phyloP scores from a whole-genome alignment of 2,888 invertebrate genomes.

The Microdon myrmicae region DNA sequence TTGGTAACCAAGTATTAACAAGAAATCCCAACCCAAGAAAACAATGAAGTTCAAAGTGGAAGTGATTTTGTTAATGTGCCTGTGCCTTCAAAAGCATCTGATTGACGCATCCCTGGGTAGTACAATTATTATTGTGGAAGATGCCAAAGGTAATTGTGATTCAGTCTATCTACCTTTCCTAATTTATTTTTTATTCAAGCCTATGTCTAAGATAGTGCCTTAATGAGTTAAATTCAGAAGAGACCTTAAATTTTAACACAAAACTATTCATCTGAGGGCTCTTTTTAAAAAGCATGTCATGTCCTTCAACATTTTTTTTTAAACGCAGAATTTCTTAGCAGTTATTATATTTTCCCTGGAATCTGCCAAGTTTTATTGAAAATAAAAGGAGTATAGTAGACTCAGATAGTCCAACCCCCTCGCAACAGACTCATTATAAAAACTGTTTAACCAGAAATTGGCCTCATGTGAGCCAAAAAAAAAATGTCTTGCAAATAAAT shows the following conservation, averaged over 20 bases:
- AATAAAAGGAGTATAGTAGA: too few species aligned
- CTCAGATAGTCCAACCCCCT: too few species aligned
- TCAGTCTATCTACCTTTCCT: background rate
- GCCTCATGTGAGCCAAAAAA: too few species aligned
- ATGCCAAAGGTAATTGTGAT: constrained; percentile 68
- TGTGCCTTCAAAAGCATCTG: constrained; percentile 26
- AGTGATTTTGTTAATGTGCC: constrained; percentile 21
- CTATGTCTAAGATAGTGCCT: background rate
- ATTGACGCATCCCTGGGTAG: constrained; percentile 55
- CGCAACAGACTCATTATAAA: too few species aligned
- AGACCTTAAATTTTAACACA: background rate
- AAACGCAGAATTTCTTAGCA: too few species aligned
- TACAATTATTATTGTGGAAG: constrained; percentile 67
- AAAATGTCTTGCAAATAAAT: too few species aligned
- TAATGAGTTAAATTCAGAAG: constrained; percentile 1
- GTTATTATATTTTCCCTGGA: too few species aligned
- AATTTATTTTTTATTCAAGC: background rate
- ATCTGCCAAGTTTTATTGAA: too few species aligned
- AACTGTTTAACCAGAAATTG: too few species aligned
- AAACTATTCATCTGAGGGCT: background rate
- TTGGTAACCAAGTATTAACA: background rate
- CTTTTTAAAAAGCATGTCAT: too few species aligned
- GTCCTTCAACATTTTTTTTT: too few species aligned
- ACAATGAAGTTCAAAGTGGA: constrained; percentile 28
- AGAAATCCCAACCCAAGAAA: too few species aligned